Evolutionary conservation across 2,113 vertebrate genomes (phyloP), one percentile per base, ranked within the genome.

Genomic region (Brachypodius melanocephalos): DNA sequence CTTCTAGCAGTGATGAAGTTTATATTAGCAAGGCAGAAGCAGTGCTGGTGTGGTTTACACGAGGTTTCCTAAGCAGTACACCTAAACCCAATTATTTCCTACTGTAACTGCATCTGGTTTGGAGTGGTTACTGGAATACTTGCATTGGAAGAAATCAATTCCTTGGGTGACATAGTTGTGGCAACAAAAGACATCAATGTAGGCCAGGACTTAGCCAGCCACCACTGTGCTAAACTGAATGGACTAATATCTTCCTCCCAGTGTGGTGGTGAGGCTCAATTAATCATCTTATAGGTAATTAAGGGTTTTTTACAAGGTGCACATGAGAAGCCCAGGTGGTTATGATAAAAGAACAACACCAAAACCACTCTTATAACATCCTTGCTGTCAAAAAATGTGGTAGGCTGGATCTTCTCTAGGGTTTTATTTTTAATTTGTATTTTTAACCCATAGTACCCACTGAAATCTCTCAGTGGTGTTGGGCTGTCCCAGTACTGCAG

Each of bases 201-300:
- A 45, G 66, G 66, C 69, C 49, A 69, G 42, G 59, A 45, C 29
- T 48, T 59, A 55, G 91, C 66, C 89, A 87, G 26, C 65, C 73
- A 45, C 12, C 2, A 4, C 78, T 69, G 34, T 2, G 3, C 58
- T 83, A 21, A 62, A 76, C 65, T 3, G 21, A 79, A 32, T 6
- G 2, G 12, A 62, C 55, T 43, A 79, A 24, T 63, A 36, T 83
- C 85, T 94, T 89, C 51, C 15, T 85, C 29, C 52, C 51, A 31
- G 7, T 54, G 89, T 78, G 81, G 85, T 88, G 51, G 31, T 80
- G 85, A 96, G 78, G 75, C 67, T 88, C 79, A 80, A 61, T 95
- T 95, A 91, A 96, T 95, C 63, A 86, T 88, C 85, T 82, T 77
- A 43, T 10, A 40, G 57, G 48, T 87, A 74, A 83, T 94, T 86